Base-by-base conservation (phyloP, 2,888 invertebrate species). In the Minunthozetes semirufus region DNA sequence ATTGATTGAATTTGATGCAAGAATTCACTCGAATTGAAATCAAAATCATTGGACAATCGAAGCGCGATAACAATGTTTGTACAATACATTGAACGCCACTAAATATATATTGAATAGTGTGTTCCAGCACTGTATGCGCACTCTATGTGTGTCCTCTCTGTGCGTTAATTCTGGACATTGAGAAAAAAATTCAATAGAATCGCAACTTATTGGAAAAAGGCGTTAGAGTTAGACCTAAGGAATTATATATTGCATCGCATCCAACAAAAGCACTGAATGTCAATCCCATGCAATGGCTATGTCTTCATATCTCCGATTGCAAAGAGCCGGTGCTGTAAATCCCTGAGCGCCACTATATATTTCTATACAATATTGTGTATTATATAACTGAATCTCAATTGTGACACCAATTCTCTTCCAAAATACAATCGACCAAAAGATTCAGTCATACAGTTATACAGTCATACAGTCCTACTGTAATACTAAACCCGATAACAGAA, bases 41-140 rank as follows among this genome's bases (percentile, higher is more conserved):
- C 70, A 46, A 70, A 70, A 70, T 70, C 42, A 70, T 70, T 70
- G 70, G 70, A 70, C 70, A 70, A 70, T 70, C 19, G 70, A 48
- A 70, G 70, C 70, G 63, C n/a, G 46, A 70, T 70, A 70, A 70
- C 70, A 70, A 70, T 70, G 70, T 70, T 70, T 70, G 70, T 46
- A 70, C 70, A 70, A 70, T 70, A 27, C 70, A 42, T 68, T 63
- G 63, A n/a, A 63, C 29, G 29, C 19, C 63, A 63, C 33, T 66
- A 66, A 27, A 66, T 66, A 63, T 61, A 63, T 63, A 63, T 63
- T 61, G n/a, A 27, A 61, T 61, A 61, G 61, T 50, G 4, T 50
- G 50, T 50, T 4, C 19, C 22, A 22, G 25, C 33, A 66, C 38
- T 61, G n/a, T 33, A 29, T 29, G 33, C 61, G 3, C 59, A n/a